Evolutionary conservation across 1,140 invertebrate genomes (phyloP), one percentile per base, ranked within the genome.

Genomic region (Drosophila arawakana): DNA sequence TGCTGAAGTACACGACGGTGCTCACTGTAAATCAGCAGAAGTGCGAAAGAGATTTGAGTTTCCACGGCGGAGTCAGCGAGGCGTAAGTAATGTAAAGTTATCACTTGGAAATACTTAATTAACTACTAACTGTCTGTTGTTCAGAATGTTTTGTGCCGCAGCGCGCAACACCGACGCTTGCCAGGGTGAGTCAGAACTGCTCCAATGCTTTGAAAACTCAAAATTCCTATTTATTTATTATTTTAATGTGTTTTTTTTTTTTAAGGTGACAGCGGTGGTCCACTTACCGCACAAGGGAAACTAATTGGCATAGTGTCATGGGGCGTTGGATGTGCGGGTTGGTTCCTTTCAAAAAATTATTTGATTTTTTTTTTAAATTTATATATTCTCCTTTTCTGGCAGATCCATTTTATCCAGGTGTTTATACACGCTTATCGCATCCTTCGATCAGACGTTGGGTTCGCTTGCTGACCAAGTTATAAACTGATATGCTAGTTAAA

Each of bases 221-320:
- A 6, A 54, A 54, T 11, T 34, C 13, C 43, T n/a, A 59, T 54
- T 55, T 30, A 18, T 15, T 15, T 39, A 49, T 13, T 11, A 5
- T 1, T 10, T 9, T 34, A 8, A 18, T 21, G 18, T 1, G 11
- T n/a, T 67, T 35, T 55, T 15, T 9, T 11, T 13, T 47, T 9
- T 15, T 15, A 15, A 85, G 82, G 82, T 2, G 94, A 94, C 68
- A 93, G 93, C 21, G 94, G 94, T 30, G 93, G 94, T 7, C 93
- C 94, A 30, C 90, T 94, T 34, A 78, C 90, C n/a, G 47, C 71
- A 4, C 57, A 92, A 9, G 83, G 90, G n/a, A 77, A 57, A 1
- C 72, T 93, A 0, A 91, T 93, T 54, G 95, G 95, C 18, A 90
- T 96, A 15, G 94, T 95, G 0, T 95, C 95, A 21, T 96, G 95